Base-by-base conservation (phyloP, 2,113 vertebrate genomes). In the Varanus komodoensis region DNA sequence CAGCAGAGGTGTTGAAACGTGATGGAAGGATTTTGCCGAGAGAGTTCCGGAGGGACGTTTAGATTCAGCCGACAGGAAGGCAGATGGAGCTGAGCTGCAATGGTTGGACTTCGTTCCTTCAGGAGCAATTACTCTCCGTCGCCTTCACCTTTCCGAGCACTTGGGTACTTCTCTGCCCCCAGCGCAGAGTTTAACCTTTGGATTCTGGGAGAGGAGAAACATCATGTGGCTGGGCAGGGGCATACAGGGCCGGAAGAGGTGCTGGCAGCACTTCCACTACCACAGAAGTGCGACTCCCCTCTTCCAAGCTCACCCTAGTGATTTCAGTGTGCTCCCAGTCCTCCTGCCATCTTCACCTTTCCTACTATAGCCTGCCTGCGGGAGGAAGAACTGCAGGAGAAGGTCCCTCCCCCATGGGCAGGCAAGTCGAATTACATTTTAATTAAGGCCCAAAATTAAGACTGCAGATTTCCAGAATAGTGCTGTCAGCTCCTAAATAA, bases 401-500 rank as follows among this genome's bases (percentile, higher is more conserved):
- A 52, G 32, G 1, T 67, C 38, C 48, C 38, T 29, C 67, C 50
- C 8, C 23, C 19, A 69, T 38, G 3, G 8, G 34, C 14, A 25
- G 38, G 34, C 19, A 77, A 83, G 64, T 71, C 73, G 34, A 61
- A 71, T 79, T 91, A 69, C 61, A 78, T 84, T 88, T 84, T 80
- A 71, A 80, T 84, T 84, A 79, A 73, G 48, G 25, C 11, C 86
- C 61, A 61, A 88, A 88, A 91, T 84, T 69, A 91, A 88, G 86
- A 57, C 50, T 8, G 52, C 48, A 82, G 86, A 69, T 84, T 84
- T 69, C 38, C 80, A 79, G 86, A 79, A 80, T 15, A 29, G 79
- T 73, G 86, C 86, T 91, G 90, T 78, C 86, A 80, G 12, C 15
- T 73, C 74, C 50, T 34, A 48, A 71, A 48, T 78, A 82, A 84